Conservation (phyloP, 2,888 invertebrate species). For the Ptilodon capucinus region DNA sequence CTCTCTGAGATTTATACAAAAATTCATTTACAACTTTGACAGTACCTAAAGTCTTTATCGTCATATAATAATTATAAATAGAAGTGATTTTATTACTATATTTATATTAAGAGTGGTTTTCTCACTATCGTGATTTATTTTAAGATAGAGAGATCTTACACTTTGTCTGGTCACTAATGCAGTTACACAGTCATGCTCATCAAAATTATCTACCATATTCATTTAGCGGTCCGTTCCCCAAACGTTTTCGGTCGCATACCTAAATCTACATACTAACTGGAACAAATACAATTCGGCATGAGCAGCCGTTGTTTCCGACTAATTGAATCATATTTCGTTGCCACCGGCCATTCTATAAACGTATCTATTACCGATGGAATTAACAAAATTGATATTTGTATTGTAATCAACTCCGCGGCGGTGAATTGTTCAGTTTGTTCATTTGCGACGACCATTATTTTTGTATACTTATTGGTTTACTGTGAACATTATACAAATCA, state of each 20-base stretch:
- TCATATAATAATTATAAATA: no score
- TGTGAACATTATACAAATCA: not conserved
- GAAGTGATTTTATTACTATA: no score
- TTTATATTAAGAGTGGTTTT: no score
- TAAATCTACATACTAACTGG: not conserved
- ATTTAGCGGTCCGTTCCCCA: not conserved
- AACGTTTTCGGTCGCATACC: not conserved
- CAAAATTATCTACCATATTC: not conserved
- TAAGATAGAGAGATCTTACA: no score
- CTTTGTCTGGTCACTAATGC: no score
- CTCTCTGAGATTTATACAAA: no score
- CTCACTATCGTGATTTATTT: no score
- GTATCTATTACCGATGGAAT: slow-evolving; percentile 16
- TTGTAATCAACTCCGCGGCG: slow-evolving; percentile 11
- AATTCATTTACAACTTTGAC: no score
- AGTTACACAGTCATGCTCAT: not conserved
- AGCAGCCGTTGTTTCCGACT: slow-evolving; percentile 7
- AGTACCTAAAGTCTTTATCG: no score
- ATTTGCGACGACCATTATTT: not conserved
- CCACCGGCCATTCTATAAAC: slow-evolving; percentile 18
- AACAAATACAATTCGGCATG: not conserved
- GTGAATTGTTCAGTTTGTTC: not conserved
- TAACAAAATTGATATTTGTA: slow-evolving; percentile 34
- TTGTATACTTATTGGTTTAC: not conserved
- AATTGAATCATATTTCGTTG: slow-evolving; percentile 30